phyloP scores from a whole-genome alignment of 2,113 vertebrate genomes.

The Bungarus multicinctus region DNA sequence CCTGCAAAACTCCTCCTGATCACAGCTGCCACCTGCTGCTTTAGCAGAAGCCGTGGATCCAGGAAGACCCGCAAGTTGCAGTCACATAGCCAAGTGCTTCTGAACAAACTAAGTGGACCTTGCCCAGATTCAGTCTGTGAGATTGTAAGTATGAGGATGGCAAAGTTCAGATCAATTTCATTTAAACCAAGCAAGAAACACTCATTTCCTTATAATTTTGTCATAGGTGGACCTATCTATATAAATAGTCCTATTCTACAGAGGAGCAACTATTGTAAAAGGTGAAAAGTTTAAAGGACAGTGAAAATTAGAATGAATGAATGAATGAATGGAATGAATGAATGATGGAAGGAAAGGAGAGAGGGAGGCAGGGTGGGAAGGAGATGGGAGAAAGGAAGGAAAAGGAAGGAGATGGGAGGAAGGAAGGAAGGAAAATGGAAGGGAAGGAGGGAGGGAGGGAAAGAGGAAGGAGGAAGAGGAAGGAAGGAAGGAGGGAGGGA shows the following conservation, averaged over 20 bases:
- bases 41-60: neutral
- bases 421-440: too few species aligned
- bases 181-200: neutral
- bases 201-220: neutral
- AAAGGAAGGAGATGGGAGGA: too few species aligned
- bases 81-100: neutral
- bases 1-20: neutral
- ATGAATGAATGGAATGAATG: accelerated
- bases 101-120: neutral
- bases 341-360: too few species aligned
- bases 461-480: accelerated
- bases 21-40: neutral
- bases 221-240: neutral
- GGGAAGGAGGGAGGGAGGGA: too few species aligned
- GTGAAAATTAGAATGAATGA: neutral
- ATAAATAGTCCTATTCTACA: neutral
- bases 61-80: neutral
- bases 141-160: too few species aligned
- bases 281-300: neutral
- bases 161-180: neutral
- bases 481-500: too few species aligned
- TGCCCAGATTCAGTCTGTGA: neutral
- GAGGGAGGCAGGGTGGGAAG: too few species aligned
- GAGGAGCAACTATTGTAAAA: neutral
- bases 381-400: too few species aligned